A percentile compares a stretch with the other conserved stretches of the same genome.
phyloP scores from a whole-genome alignment of 1,140 invertebrate genomes.

The Bombus breviceps region DNA sequence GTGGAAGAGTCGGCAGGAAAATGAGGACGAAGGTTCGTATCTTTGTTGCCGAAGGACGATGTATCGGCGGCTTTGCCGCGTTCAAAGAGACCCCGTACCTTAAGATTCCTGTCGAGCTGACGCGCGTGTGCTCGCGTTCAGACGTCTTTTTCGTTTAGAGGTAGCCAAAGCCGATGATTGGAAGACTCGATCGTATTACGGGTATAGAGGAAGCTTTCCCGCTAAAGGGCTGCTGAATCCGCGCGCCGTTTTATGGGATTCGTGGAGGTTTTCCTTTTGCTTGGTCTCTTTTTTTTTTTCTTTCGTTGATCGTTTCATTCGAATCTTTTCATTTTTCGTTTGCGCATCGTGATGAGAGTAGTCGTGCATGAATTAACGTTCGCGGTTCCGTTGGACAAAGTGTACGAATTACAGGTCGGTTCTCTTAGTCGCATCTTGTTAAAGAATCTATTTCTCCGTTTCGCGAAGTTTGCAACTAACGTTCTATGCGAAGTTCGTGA shows the following conservation, averaged over 20 bases:
- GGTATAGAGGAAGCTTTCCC: conserved; percentile 37
- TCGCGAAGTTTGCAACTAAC: too few species aligned
- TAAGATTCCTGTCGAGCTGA: conserved; percentile 40
- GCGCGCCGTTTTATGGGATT: conserved; percentile 37
- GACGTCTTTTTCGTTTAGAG: conserved; percentile 33
- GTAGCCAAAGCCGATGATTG: conserved; percentile 59
- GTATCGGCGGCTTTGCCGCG: conserved; percentile 53
- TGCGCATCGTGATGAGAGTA: too few species aligned
- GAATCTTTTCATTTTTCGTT: neutral
- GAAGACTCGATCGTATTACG: conserved; percentile 57
- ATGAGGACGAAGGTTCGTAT: conserved; percentile 63
- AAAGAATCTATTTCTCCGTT: too few species aligned
- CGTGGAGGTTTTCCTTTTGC: neutral
- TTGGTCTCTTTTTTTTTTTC: neutral
- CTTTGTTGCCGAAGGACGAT: conserved; percentile 57
- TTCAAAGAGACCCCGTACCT: conserved; percentile 48
- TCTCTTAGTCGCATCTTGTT: too few species aligned
- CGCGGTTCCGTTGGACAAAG: too few species aligned
- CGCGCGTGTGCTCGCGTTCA: neutral
- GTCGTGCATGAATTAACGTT: neutral
- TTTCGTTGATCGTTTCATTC: neutral
- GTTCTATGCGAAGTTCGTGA: too few species aligned
- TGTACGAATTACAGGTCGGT: neutral
- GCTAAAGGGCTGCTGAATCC: conserved; percentile 33
- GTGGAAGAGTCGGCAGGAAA: conserved; percentile 60